Evolutionary conservation across 2,888 invertebrate species (phyloP), one percentile per base, ranked within the genome.

Genomic region (Drosophila dives): DNA sequence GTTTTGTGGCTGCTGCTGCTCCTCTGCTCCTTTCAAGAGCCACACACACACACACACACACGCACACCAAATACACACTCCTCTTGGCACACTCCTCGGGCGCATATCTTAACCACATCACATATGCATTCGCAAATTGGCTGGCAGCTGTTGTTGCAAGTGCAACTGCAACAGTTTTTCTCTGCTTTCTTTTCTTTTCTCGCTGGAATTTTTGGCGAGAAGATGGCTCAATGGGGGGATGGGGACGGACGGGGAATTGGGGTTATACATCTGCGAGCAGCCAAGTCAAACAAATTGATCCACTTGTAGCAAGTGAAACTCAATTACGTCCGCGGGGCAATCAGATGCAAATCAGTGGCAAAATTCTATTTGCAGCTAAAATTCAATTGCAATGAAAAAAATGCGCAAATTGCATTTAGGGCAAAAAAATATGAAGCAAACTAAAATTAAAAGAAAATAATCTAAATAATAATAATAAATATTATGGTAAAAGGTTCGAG

Each of bases 211-310:
- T 45, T 45, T 29, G 29, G 29, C 29, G 29, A 6, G 29, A 0
- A 29, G 29, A 29, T 29, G 29, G 29, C 29, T 1, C 7, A 15
- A 3, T 15, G 2, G 36, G 6, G 15, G 36, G 15, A n/a, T 3
- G 20, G 12, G 7, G 12, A 20, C 0, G 26, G 26, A 26, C 26
- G 12, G 20, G n/a, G 2, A 12, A 12, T 20, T 6, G 20, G 20
- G 12, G 12, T 1, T 45, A 20, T 20, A 45, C 20, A 20, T 40
- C 29, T 75, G 51, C 45, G n/a, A 64, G 71, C 64, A 71, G 68
- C 73, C 23, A 80, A 76, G 68, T 64, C 54, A 74, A 83, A 77
- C 81, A 82, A 23, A 45, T 82, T 82, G 81, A 86, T 86, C 86
- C 83, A 82, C 83, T 83, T 82, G 81, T 64, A 80, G 70, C 73